Percentiles rank a stretch among this genome's conserved stretches.
Evolutionary conservation across 1,140 invertebrate genomes (phyloP).

Genomic region (Drosophila tsacasi): DNA sequence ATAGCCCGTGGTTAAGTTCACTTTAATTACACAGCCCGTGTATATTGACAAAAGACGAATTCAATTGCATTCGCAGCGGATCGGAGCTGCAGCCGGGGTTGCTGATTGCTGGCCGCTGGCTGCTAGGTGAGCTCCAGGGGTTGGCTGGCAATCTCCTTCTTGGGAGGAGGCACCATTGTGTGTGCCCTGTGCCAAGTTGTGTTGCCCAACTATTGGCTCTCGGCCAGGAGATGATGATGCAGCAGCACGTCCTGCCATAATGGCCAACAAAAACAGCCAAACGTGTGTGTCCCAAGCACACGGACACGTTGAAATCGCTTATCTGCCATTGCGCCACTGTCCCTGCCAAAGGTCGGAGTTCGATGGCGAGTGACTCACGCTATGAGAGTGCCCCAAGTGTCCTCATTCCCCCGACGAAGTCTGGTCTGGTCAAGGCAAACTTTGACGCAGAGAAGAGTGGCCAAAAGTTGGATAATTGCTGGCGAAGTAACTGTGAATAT

Average conservation of each 20-base stretch:
- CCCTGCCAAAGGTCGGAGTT: conserved; percentile 69
- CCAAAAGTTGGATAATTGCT: conserved; percentile 56
- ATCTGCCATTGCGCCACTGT: conserved; percentile 54
- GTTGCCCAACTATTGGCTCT: conserved; percentile 33
- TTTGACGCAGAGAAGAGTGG: conserved; percentile 34
- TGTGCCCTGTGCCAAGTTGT: conserved; percentile 13
- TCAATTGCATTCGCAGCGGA: conserved; percentile 47
- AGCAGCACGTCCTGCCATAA: conserved; percentile 66
- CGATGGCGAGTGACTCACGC: conserved; percentile 65
- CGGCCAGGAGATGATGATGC: conserved; percentile 46
- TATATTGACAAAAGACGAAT: conserved; percentile 53
- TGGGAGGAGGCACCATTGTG: conserved; percentile 29
- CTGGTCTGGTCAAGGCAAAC: conserved; percentile 28
- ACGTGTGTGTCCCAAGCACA: conserved; percentile 7
- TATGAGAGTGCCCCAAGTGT: not conserved
- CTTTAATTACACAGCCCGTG: conserved; percentile 53
- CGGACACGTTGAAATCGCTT: conserved; percentile 30
- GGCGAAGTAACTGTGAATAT: conserved; percentile 17
- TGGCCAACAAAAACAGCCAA: conserved; percentile 35
- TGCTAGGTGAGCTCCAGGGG: conserved; percentile 29
- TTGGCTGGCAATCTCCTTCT: conserved; percentile 48
- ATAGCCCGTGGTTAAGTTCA: conserved; percentile 66
- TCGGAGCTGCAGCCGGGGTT: conserved; percentile 32
- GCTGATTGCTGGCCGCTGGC: conserved; percentile 28
- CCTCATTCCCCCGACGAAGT: conserved; percentile 6